These are phyloP conservation scores for Catalaphyllia jardinei DNA, from an alignment of 64 coral and sea anemone genomes.

Conservation along the genomic window DNA sequence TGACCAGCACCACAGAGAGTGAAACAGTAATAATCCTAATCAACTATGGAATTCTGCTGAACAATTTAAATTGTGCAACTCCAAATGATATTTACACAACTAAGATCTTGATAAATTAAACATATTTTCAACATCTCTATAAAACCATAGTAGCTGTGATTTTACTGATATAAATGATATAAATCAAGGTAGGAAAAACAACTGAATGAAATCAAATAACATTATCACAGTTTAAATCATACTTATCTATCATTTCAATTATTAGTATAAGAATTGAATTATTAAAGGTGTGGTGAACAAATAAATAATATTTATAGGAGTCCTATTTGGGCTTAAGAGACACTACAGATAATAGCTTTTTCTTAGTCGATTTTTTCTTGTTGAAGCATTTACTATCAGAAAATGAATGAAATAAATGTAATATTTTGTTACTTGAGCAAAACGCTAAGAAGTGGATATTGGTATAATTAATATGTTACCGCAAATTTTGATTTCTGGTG, in stretches of 20 bases:
- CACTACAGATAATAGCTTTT: neutral
- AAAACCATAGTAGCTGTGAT: conserved; percentile 1
- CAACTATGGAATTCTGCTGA: conserved; percentile 2
- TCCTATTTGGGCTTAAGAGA: conserved; percentile 9
- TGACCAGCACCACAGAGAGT: neutral
- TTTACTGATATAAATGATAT: too few species aligned
- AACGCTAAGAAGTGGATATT: neutral
- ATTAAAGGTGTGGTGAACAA: neutral
- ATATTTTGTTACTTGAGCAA: neutral
- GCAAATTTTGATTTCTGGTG: neutral
- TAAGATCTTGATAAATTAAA: conserved; percentile 31
- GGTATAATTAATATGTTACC: neutral
- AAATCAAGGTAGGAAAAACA: neutral
- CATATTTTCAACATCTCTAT: neutral
- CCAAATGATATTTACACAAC: conserved; percentile 14
- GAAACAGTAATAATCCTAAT: conserved; percentile 3
- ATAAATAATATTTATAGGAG: conserved; percentile 26
- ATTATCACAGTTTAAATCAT: neutral
- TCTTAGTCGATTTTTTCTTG: neutral
- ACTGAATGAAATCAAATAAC: neutral
- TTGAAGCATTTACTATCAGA: neutral
- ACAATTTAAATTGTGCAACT: neutral
- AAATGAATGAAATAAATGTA: neutral
- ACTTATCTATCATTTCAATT: neutral
- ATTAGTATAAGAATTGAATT: neutral